Conservation (phyloP, 2,888 invertebrate species). For the Drosophila neoperkinsi region DNA sequence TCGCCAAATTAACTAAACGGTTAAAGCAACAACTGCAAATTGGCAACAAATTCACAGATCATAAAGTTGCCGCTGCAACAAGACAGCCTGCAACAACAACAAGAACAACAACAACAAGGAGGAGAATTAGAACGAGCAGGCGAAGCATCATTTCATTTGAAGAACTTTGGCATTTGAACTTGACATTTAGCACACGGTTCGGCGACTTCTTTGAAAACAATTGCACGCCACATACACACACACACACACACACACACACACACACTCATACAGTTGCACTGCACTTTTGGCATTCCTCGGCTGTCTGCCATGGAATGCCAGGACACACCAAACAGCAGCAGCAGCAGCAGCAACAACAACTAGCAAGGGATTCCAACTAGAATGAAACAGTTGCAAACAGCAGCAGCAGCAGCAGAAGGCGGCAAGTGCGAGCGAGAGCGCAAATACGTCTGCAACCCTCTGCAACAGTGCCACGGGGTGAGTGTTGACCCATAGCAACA, state of each 20-base stretch:
- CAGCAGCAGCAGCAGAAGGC: not conserved
- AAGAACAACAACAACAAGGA: slow-evolving; percentile 11
- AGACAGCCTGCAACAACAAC: slow-evolving; percentile 30
- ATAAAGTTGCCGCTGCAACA: slow-evolving; percentile 66
- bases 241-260: slow-evolving; percentile 25
- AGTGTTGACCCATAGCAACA: slow-evolving; percentile 51
- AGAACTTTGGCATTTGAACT: slow-evolving; percentile 82
- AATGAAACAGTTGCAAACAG: slow-evolving; percentile 70
- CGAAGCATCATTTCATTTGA: slow-evolving; percentile 78
- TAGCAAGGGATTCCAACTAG: slow-evolving; percentile 50
- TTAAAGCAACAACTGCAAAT: slow-evolving; percentile 76
- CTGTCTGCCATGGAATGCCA: slow-evolving; percentile 67
- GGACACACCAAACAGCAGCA: slow-evolving; percentile 44
- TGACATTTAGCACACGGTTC: slow-evolving; percentile 80
- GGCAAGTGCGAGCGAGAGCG: slow-evolving; percentile 37
- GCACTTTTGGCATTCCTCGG: slow-evolving; percentile 79
- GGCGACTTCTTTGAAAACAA: slow-evolving; percentile 79
- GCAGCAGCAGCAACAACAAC: slow-evolving; percentile 42
- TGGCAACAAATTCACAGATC: slow-evolving; percentile 79
- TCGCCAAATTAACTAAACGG: slow-evolving; percentile 75
- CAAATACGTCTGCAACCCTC: slow-evolving; percentile 55
- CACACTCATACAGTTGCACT: slow-evolving; percentile 36
- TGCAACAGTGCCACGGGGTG: slow-evolving; percentile 34
- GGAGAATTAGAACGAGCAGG: not conserved
- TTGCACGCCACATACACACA: slow-evolving; percentile 60